Percentiles rank a stretch among this genome's conserved stretches.
Conservation (phyloP, 2,113 vertebrate genomes). For the Vanacampus margaritifer region DNA sequence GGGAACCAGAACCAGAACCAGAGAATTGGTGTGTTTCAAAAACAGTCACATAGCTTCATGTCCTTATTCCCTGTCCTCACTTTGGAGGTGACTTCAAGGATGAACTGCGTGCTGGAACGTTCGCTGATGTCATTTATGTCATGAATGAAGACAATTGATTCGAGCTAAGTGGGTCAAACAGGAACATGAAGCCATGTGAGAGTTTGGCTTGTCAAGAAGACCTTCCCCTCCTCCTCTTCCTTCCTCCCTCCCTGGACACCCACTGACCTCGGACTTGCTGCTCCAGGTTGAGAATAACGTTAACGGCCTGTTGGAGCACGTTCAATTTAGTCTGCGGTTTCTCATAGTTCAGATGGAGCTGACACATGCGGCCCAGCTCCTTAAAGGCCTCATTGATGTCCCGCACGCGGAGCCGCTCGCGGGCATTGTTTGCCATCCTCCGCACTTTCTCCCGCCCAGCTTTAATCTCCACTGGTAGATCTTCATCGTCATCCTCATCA, state of each 20-base stretch:
- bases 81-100: background rate
- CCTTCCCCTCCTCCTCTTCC: conserved; percentile 49
- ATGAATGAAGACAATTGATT: background rate
- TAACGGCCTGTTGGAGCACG: conserved; percentile 98
- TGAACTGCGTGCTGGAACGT: background rate
- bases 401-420: conserved; percentile 92
- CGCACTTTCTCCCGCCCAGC: conserved; percentile 96
- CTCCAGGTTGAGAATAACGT: conserved; percentile 98
- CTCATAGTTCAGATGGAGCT: conserved; percentile 95
- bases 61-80: conserved; percentile 13
- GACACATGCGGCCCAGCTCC: conserved; percentile 97
- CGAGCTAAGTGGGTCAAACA: background rate
- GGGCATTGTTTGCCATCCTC: conserved; percentile 94
- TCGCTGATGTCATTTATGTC: background rate
- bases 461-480: conserved; percentile 96
- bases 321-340: conserved; percentile 99
- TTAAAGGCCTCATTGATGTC: conserved; percentile 99
- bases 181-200: conserved; percentile 46
- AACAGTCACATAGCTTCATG: conserved; percentile 59
- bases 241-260: conserved; percentile 74
- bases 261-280: conserved; percentile 99
- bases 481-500: conserved; percentile 84
- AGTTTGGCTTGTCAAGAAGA: conserved; percentile 41
- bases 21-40: conserved; percentile 42
- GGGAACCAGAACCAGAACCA: conserved; percentile 35